These are phyloP conservation scores for Tetragonisca angustula DNA, from an alignment of 2,888 invertebrate genomes.

Conservation along the genomic window DNA sequence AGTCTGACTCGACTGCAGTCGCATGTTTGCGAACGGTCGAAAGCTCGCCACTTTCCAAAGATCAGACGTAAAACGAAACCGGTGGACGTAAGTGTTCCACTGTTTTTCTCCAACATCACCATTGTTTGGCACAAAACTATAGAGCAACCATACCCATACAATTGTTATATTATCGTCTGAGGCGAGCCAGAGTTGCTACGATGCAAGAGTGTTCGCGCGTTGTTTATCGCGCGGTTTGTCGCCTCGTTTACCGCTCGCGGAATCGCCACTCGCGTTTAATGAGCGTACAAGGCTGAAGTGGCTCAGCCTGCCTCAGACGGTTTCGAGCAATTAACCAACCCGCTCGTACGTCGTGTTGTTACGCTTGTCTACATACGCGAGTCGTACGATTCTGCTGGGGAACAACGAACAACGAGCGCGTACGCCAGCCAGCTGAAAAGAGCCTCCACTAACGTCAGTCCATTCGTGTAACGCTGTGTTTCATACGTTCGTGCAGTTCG, in stretches of 20 bases:
- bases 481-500: constrained; percentile 3
- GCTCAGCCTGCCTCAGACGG: constrained; percentile 24
- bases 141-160: not conserved
- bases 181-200: not conserved
- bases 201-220: constrained; percentile 19
- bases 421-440: constrained; percentile 12
- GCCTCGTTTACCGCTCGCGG: constrained; percentile 31
- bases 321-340: constrained; percentile 52
- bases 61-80: too few species aligned
- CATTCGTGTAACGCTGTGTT: constrained; percentile 19
- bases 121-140: not conserved
- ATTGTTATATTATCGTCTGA: not conserved
- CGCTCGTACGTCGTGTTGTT: constrained; percentile 35
- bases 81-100: too few species aligned
- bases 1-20: too few species aligned
- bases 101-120: too few species aligned
- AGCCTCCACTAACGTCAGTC: constrained; percentile 17
- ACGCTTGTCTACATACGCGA: constrained; percentile 26
- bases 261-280: constrained; percentile 43
- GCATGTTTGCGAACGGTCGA: too few species aligned
- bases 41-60: too few species aligned
- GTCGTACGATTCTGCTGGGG: constrained; percentile 2
- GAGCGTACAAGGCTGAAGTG: constrained; percentile 32
- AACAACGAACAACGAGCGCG: constrained; percentile 16
- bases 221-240: constrained; percentile 28